Percentiles rank a stretch among this genome's conserved stretches.
These are phyloP conservation scores for Protaetia brevitarsis DNA, from an alignment of 1,140 invertebrate species.

Conservation along the genomic window DNA sequence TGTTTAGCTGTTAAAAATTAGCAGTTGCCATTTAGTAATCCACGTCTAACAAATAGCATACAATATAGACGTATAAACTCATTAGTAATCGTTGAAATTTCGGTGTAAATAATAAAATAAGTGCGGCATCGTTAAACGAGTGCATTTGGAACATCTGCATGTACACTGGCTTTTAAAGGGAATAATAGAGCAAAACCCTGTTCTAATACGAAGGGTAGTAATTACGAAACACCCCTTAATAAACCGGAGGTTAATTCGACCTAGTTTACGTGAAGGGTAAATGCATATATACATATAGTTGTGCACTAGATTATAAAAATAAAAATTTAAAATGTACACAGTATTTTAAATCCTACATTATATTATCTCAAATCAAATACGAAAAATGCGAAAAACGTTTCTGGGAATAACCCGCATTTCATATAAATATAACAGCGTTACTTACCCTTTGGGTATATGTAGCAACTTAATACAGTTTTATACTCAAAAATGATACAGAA, in stretches of 20 bases:
- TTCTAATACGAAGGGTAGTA: neutral
- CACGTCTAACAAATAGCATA: too few species aligned
- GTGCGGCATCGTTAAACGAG: neutral
- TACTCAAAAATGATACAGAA: conserved; percentile 28
- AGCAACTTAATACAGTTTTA: conserved; percentile 47
- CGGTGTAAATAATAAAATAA: neutral
- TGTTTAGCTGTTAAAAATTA: too few species aligned
- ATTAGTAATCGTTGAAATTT: neutral
- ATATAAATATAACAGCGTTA: conserved; percentile 20
- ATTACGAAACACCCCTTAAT: neutral
- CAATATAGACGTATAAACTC: neutral
- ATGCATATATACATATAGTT: too few species aligned
- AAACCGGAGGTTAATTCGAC: neutral
- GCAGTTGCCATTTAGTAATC: too few species aligned
- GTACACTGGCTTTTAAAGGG: neutral
- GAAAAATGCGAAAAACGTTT: too few species aligned
- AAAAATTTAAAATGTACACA: neutral
- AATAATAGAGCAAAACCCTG: neutral
- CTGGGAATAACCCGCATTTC: neutral
- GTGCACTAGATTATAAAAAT: too few species aligned
- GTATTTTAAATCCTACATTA: neutral
- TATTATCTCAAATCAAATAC: neutral
- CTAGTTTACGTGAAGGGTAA: neutral
- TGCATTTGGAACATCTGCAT: neutral
- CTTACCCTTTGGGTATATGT: conserved; percentile 56